phyloP scores from a whole-genome alignment of 2,797 vertebrate genomes.

The Malurus splendens region DNA sequence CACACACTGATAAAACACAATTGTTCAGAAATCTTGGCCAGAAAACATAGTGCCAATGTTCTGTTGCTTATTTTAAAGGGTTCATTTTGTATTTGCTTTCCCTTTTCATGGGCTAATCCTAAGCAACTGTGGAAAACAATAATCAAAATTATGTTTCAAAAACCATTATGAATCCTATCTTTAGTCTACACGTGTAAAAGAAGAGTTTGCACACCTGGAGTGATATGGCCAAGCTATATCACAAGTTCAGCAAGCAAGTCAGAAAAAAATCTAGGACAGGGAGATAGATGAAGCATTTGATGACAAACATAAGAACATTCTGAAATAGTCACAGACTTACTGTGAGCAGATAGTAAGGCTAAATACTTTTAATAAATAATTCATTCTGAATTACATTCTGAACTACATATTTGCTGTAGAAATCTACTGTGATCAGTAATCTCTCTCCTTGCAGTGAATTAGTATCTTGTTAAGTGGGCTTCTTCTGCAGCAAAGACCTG shows the following conservation, averaged over 20 bases:
- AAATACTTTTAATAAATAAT: slow-evolving; percentile 8
- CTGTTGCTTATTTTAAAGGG: not conserved
- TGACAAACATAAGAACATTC: not conserved
- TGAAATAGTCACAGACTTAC: not conserved
- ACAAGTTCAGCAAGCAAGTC: not conserved
- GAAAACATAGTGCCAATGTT: not conserved
- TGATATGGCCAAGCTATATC: not conserved
- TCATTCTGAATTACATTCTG: not conserved
- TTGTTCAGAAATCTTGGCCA: not conserved
- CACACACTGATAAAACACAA: not conserved
- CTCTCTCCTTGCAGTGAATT: not conserved
- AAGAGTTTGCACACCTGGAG: not conserved
- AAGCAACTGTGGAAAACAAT: not conserved
- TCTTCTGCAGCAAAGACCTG: not conserved
- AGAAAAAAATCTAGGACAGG: not conserved
- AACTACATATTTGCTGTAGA: not conserved
- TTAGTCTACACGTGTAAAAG: not conserved
- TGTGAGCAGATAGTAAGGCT: not conserved
- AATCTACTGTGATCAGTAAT: slow-evolving; percentile 29
- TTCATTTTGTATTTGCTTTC: not conserved
- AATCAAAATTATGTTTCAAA: not conserved
- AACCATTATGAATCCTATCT: not conserved
- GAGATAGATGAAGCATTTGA: not conserved
- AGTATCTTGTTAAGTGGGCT: not conserved
- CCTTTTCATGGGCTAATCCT: not conserved